phyloP scores from a whole-genome alignment of 1,140 invertebrate species.

The Drosophila rufa region DNA sequence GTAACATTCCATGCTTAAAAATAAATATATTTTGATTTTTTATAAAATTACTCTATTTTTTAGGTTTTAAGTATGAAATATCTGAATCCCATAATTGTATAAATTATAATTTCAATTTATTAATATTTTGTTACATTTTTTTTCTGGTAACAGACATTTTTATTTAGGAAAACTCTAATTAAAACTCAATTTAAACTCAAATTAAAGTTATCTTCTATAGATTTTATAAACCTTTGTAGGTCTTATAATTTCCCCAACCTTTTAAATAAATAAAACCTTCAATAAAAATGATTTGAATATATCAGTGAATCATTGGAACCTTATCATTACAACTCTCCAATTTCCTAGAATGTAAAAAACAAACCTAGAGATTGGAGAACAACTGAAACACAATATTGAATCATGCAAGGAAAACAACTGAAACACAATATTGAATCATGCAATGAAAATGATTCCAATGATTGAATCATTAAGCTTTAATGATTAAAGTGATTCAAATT shows the following conservation, averaged over 20 bases:
- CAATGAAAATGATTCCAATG: neutral
- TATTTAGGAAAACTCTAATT: neutral
- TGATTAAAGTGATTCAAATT: neutral
- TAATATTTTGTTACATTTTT: no score
- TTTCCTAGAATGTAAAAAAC: neutral
- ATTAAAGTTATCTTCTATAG: neutral
- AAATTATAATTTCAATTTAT: neutral
- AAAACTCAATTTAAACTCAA: neutral
- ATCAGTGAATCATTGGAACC: neutral
- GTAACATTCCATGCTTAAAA: no score
- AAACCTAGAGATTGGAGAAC: no score
- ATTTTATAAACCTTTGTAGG: neutral
- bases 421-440: neutral
- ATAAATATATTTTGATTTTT: no score
- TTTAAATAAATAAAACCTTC: no score
- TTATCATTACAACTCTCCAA: neutral
- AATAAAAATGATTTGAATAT: neutral
- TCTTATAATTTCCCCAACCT: neutral
- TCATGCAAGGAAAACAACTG: neutral
- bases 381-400: neutral
- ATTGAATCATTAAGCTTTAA: neutral
- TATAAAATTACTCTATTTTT: neutral
- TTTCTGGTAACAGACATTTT: neutral
- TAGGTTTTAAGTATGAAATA: neutral
- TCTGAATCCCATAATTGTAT: neutral